These are phyloP conservation scores for Nymphalis urticae DNA, from an alignment of 2,888 invertebrate genomes.

Conservation along the genomic window DNA sequence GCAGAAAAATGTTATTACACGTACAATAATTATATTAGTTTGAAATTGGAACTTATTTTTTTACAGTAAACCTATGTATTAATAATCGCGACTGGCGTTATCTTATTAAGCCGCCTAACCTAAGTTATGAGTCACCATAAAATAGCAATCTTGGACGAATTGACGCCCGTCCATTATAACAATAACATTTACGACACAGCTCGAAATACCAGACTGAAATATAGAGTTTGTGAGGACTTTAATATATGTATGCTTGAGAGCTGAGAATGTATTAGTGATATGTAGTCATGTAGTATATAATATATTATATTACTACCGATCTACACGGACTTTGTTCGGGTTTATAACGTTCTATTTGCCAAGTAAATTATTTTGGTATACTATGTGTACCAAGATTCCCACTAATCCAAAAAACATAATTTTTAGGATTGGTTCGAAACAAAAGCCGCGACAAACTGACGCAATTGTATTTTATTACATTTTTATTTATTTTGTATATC, in stretches of 20 bases:
- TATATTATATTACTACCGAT: background rate
- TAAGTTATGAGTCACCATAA: conserved; percentile 8
- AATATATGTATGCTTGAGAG: conserved; percentile 6
- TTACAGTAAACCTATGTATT: too few relatives aligned
- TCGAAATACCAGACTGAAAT: conserved; percentile 23
- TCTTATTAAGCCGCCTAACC: background rate
- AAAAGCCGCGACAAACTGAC: too few relatives aligned
- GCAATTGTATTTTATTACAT: too few relatives aligned
- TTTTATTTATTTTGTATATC: too few relatives aligned
- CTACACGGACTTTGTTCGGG: background rate
- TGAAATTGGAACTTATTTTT: too few relatives aligned
- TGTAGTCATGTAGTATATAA: background rate
- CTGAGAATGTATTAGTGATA: background rate
- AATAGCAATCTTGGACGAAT: conserved; percentile 4
- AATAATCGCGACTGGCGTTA: too few relatives aligned
- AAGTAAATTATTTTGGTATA: too few relatives aligned
- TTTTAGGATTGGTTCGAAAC: too few relatives aligned
- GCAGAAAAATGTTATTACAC: too few relatives aligned
- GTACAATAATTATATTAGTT: too few relatives aligned
- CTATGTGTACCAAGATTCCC: too few relatives aligned
- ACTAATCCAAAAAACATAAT: too few relatives aligned
- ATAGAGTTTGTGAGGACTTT: conserved; percentile 14
- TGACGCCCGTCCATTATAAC: conserved; percentile 18
- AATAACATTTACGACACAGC: conserved; percentile 26
- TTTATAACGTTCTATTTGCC: background rate